Percentiles rank a stretch among this genome's conserved stretches.
Conservation (phyloP, 2,888 invertebrate species). For the Andrena praecox region DNA sequence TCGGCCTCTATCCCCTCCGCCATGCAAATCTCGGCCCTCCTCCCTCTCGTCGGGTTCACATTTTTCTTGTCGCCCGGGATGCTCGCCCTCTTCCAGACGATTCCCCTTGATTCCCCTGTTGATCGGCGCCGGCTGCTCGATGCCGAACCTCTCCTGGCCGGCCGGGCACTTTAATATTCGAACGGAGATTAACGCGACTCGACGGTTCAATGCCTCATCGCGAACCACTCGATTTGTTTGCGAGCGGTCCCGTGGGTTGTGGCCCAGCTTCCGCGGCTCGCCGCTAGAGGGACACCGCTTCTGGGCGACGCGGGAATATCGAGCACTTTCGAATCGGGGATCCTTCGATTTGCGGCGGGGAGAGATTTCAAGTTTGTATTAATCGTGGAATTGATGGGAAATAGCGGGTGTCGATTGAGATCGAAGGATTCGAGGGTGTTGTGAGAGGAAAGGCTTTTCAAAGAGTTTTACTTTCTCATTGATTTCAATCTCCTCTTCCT, state of each 20-base stretch:
- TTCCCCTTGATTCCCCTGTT: neutral
- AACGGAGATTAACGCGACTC: neutral
- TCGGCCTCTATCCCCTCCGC: slow-evolving; percentile 34
- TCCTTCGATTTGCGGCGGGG: too few relatives aligned
- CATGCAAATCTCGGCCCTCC: slow-evolving; percentile 23
- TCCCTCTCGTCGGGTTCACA: slow-evolving; percentile 25
- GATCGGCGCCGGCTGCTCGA: neutral
- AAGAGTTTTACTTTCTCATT: too few relatives aligned
- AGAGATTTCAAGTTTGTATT: too few relatives aligned
- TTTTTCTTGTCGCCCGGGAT: slow-evolving; percentile 11
- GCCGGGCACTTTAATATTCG: neutral
- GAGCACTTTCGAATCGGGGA: too few relatives aligned
- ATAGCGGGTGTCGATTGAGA: too few relatives aligned
- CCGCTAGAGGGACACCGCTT: slow-evolving; percentile 8
- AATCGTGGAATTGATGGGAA: too few relatives aligned
- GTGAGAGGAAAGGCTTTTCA: too few relatives aligned
- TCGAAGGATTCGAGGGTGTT: too few relatives aligned
- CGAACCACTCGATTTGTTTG: slow-evolving; percentile 30
- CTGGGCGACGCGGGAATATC: too few relatives aligned
- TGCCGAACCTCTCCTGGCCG: neutral
- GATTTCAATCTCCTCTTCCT: too few relatives aligned
- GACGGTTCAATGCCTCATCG: slow-evolving; percentile 16
- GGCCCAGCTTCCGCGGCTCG: neutral
- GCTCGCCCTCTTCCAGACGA: neutral
- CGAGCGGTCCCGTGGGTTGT: neutral